Evolutionary conservation across 2,113 vertebrate species (phyloP).

Genomic region (Platichthys stellatus): DNA sequence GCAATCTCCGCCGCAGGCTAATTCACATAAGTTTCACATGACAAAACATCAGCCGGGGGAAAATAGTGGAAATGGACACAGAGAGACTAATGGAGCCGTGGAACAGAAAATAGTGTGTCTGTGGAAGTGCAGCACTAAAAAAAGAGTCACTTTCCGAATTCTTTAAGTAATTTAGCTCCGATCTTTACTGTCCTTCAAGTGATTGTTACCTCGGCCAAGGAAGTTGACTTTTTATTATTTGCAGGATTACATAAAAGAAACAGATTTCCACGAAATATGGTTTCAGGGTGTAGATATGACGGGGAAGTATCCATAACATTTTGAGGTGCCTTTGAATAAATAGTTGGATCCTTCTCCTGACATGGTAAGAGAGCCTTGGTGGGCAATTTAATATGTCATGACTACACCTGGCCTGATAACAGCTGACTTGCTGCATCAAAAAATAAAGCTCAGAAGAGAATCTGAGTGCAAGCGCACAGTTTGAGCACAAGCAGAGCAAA

Average conservation of each 20-base stretch:
- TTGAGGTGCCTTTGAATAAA: no score
- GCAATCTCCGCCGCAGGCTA: slow-evolving; percentile 63
- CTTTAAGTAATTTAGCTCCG: neutral
- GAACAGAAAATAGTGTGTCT: neutral
- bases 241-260: neutral
- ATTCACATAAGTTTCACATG: slow-evolving; percentile 71
- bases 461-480: no score
- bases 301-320: no score
- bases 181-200: neutral
- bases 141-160: no score
- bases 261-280: neutral
- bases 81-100: slow-evolving; percentile 33
- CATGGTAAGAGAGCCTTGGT: no score
- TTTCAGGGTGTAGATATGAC: neutral
- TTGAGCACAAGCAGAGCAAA: no score
- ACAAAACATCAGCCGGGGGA: slow-evolving; percentile 74
- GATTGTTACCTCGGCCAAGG: neutral
- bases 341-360: no score
- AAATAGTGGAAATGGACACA: slow-evolving; percentile 51
- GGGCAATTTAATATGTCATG: no score
- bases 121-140: neutral
- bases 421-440: no score
- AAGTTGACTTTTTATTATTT: neutral
- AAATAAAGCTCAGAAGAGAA: no score
- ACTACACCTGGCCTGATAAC: no score